phyloP scores from a whole-genome alignment of 2,797 vertebrate species.

The Micropoecilia bifurca region DNA sequence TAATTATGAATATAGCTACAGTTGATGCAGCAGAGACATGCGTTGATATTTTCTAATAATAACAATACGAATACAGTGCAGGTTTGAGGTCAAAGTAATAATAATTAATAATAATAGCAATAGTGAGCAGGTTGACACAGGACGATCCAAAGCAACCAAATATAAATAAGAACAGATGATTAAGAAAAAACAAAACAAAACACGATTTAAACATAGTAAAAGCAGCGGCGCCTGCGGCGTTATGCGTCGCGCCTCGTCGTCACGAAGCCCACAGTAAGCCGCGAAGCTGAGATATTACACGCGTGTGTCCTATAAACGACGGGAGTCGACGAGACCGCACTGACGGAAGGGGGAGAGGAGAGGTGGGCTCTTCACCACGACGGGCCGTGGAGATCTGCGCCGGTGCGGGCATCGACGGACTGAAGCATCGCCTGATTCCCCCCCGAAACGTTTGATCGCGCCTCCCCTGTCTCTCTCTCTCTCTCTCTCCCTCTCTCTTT shows the following conservation, averaged over 20 bases:
- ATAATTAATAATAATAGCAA: too few relatives aligned
- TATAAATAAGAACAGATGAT: background rate
- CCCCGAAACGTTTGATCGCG: slow-evolving; percentile 1
- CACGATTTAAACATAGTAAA: background rate
- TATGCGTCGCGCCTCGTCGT: slow-evolving; percentile 60
- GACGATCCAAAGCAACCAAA: background rate
- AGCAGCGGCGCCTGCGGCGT: slow-evolving; percentile 34
- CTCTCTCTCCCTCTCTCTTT: background rate
- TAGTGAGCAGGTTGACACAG: background rate
- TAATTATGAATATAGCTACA: background rate
- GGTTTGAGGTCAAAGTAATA: too few relatives aligned
- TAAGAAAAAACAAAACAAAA: too few relatives aligned
- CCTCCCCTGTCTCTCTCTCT: background rate
- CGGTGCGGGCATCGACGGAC: slow-evolving; percentile 43
- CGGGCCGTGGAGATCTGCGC: slow-evolving; percentile 59
- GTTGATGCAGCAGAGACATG: background rate
- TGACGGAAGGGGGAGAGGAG: slow-evolving; percentile 33
- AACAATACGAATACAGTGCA: background rate
- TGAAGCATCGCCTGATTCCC: slow-evolving; percentile 10
- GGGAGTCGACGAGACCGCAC: slow-evolving; percentile 48
- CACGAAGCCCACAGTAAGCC: slow-evolving; percentile 61
- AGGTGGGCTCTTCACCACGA: slow-evolving; percentile 32
- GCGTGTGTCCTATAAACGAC: slow-evolving; percentile 38
- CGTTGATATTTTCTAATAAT: background rate
- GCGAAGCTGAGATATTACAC: slow-evolving; percentile 63